Percentiles rank a stretch among this genome's conserved stretches.
phyloP scores from a whole-genome alignment of 2,888 invertebrate species.

The Eilema caniola region DNA sequence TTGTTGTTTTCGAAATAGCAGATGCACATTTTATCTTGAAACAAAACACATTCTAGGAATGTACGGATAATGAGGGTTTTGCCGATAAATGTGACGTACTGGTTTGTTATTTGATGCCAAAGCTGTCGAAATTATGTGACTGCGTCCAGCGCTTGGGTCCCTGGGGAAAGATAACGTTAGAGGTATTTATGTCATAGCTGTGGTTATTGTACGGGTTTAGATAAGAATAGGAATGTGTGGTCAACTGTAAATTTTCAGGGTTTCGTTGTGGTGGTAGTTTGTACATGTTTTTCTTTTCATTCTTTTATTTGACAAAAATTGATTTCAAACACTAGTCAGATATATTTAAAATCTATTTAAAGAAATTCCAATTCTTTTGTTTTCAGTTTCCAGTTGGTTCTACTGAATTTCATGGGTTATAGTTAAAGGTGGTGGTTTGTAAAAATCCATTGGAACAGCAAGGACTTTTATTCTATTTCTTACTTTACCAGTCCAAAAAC shows the following conservation, averaged over 20 bases:
- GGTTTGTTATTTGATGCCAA: slow-evolving; percentile 12
- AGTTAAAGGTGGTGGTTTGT: too few relatives aligned
- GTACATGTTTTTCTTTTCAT: neutral
- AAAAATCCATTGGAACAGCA: too few relatives aligned
- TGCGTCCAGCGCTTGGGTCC: slow-evolving; percentile 6
- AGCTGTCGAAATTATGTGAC: neutral
- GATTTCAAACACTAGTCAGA: too few relatives aligned
- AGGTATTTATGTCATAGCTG: neutral
- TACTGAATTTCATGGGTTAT: too few relatives aligned
- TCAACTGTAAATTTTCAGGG: neutral
- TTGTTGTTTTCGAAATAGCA: slow-evolving; percentile 7
- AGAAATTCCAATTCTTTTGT: too few relatives aligned
- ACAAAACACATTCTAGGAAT: slow-evolving; percentile 11
- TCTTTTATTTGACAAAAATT: neutral
- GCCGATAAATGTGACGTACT: slow-evolving; percentile 18
- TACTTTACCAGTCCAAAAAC: neutral
- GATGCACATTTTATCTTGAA: slow-evolving; percentile 8
- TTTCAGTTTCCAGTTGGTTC: too few relatives aligned
- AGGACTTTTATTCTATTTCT: too few relatives aligned
- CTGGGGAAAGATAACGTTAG: neutral
- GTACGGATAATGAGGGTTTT: slow-evolving; percentile 3
- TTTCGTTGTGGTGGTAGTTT: neutral
- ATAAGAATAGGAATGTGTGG: neutral
- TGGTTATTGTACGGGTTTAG: slow-evolving; percentile 11
- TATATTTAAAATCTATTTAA: too few relatives aligned